phyloP scores from a whole-genome alignment of 2,888 invertebrate species.

The Synergus itoensis region DNA sequence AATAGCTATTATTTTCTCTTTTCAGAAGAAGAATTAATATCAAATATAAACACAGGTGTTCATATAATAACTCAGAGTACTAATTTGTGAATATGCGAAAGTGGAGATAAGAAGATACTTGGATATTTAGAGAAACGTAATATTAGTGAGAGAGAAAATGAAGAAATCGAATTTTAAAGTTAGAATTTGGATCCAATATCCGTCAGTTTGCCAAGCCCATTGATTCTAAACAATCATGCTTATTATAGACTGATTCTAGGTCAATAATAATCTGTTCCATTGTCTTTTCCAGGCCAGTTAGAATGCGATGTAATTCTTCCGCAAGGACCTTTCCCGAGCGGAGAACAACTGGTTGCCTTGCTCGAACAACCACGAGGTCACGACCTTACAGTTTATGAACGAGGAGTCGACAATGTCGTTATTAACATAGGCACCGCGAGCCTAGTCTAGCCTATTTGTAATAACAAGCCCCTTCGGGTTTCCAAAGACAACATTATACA shows the following conservation, averaged over 20 bases:
- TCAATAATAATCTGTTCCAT: slow-evolving; percentile 6
- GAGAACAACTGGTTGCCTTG: slow-evolving; percentile 68
- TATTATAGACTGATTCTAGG: slow-evolving; percentile 10
- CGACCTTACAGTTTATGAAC: slow-evolving; percentile 70
- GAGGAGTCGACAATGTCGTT: slow-evolving; percentile 69
- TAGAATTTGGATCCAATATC: too few relatives aligned
- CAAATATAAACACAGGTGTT: too few relatives aligned
- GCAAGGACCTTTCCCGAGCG: slow-evolving; percentile 64
- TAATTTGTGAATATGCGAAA: too few relatives aligned
- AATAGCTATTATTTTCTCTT: too few relatives aligned
- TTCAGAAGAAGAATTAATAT: too few relatives aligned
- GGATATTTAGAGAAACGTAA: too few relatives aligned
- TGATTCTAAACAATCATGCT: not conserved
- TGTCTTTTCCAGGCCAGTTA: slow-evolving; percentile 64
- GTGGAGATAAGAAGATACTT: too few relatives aligned
- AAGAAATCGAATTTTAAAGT: too few relatives aligned
- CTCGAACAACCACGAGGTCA: slow-evolving; percentile 69
- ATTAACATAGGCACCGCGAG: slow-evolving; percentile 83
- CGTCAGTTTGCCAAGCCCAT: not conserved
- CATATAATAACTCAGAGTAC: too few relatives aligned
- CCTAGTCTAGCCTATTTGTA: slow-evolving; percentile 79
- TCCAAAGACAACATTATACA: slow-evolving; percentile 29
- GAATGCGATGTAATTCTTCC: slow-evolving; percentile 72
- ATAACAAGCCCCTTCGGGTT: slow-evolving; percentile 4
- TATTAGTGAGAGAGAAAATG: too few relatives aligned